Percentiles rank a stretch among this genome's conserved stretches.
Conservation (phyloP, 2,888 invertebrate genomes). For the Nomada hirtipes region DNA sequence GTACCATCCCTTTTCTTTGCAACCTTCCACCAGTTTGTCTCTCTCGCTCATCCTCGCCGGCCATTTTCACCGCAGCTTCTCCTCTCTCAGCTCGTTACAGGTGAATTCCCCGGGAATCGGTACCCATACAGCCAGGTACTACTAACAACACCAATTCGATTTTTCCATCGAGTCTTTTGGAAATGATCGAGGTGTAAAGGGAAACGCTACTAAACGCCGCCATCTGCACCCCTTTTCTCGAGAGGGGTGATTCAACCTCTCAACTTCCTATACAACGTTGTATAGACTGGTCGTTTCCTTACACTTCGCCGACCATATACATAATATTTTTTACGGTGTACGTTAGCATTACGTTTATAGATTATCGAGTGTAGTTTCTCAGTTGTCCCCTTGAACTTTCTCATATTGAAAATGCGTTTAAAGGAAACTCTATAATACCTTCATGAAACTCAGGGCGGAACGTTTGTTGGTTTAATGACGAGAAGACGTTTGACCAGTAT, state of each 20-base stretch:
- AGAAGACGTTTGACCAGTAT: slow-evolving; percentile 7
- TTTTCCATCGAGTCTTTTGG: neutral
- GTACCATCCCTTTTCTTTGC: neutral
- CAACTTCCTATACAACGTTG: no score
- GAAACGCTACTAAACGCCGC: no score
- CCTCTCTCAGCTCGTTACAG: neutral
- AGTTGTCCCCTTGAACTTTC: no score
- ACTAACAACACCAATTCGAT: neutral
- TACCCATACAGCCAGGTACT: neutral
- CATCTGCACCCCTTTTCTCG: neutral
- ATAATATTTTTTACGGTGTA: no score
- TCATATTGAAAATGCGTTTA: no score
- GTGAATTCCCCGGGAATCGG: neutral
- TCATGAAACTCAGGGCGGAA: no score
- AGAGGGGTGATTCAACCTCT: neutral
- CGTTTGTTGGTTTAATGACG: neutral
- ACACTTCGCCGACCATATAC: no score
- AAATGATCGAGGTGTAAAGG: neutral
- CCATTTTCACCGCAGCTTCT: slow-evolving; percentile 3
- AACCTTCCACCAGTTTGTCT: neutral
- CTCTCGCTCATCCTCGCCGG: neutral
- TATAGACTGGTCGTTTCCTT: no score
- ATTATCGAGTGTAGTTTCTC: no score
- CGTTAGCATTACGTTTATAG: no score
- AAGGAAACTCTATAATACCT: no score